Evolutionary conservation across 2,797 vertebrate genomes (phyloP), one percentile per base, ranked within the genome.

Genomic region (Serranus cabrilla): DNA sequence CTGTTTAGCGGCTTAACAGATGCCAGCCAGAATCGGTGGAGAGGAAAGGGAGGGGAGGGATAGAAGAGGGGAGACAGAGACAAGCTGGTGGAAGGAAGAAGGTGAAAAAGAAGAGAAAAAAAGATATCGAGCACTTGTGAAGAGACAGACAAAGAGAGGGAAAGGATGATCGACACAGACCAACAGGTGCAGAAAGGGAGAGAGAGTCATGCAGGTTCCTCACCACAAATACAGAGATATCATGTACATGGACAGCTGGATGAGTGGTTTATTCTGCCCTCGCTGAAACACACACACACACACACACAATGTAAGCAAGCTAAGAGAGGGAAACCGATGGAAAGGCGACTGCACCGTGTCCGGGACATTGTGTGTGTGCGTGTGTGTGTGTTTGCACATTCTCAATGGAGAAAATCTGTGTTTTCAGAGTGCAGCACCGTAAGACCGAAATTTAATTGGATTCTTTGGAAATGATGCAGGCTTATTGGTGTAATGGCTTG

Each of bases 41-140:
- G 93, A 96, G 95, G 95, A 97, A 96, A 96, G 93, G 91, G 93
- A 67, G 51, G 92, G 91, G 93, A 87, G 78, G 68, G 66, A 83
- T 65, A 73, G 84, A 77, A 74, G 76, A 75, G 77, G 62, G 86
- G 91, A 90, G 86, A 69, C 73, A 43, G 65, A 83, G 77, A 78
- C 73, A 77, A 89, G 79, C 84, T 81, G 87, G 78, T 83, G 77
- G 81, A 84, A 79, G 80, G 81, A 79, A 63, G 68, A 85, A 86
- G 69, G 81, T 85, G 52, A 78, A 85, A 67, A 80, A 79, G 51
- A 39, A 94, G 94, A 94, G 92, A 91, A 93, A 45, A 52, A 79
- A 40, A 93, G 90, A 92, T 74, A 88, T 78, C 2, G 55, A 86
- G 58, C 67, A 69, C 34, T 68, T 88, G 23, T 62, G 63, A 83